Conservation (phyloP, 1,140 invertebrate genomes). For the Zaprionus nigranus region DNA sequence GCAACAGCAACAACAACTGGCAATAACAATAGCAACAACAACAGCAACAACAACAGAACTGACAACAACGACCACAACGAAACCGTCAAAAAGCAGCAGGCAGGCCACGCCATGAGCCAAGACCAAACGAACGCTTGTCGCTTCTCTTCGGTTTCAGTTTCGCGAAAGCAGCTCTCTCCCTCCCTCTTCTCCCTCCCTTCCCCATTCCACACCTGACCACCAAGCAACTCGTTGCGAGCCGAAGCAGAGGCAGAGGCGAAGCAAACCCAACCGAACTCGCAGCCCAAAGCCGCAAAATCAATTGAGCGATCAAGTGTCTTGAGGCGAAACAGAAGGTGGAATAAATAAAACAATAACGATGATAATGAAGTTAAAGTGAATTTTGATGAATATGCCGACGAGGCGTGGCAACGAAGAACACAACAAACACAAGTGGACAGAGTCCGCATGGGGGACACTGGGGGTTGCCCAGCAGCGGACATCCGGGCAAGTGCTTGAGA, state of each 20-base stretch:
- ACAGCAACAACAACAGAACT: slow-evolving; percentile 34
- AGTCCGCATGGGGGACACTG: slow-evolving; percentile 31
- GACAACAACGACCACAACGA: slow-evolving; percentile 45
- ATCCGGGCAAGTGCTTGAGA: slow-evolving; percentile 53
- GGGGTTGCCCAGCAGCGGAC: slow-evolving; percentile 51
- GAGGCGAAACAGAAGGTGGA: slow-evolving; percentile 84
- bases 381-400: slow-evolving; percentile 81
- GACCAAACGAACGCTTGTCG: slow-evolving; percentile 13
- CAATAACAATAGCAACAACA: slow-evolving; percentile 33
- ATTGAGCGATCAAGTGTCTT: slow-evolving; percentile 84
- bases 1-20: slow-evolving; percentile 50
- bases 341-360: slow-evolving; percentile 84
- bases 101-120: slow-evolving; percentile 51
- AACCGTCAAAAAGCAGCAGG: slow-evolving; percentile 81
- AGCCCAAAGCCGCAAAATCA: slow-evolving; percentile 72
- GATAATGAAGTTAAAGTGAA: slow-evolving; percentile 84
- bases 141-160: slow-evolving; percentile 12
- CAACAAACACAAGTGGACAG: slow-evolving; percentile 39
- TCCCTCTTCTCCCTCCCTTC: background rate
- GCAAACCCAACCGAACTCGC: slow-evolving; percentile 2
- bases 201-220: background rate
- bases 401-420: slow-evolving; percentile 64
- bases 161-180: background rate
- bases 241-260: background rate
- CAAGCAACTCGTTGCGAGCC: slow-evolving; percentile 7